Base-by-base conservation (phyloP, 2,888 invertebrate genomes). In the Apeira syringaria region DNA sequence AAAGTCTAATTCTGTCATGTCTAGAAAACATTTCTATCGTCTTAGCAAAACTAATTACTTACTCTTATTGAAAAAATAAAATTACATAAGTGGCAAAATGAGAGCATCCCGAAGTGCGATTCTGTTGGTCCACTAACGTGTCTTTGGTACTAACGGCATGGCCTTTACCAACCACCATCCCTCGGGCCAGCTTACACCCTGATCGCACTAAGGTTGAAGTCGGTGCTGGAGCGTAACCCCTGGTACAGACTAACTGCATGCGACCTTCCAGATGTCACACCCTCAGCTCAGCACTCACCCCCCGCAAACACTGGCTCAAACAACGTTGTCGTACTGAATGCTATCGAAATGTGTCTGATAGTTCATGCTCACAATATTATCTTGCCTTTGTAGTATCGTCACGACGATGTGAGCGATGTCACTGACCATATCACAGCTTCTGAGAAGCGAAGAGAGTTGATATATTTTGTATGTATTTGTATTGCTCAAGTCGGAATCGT, bases 401-500 rank as follows among this genome's bases (percentile, higher is more conserved):
- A 64, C 62, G 59, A 63, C 45, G 46, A 35, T 33, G 40, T 44
- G 45, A 80, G 83, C 86, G 82, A 86, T 86, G 75, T 52, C 73
- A 68, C 63, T 63, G 61, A 70, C 74, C 87, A 87, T 87, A 87
- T 87, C 87, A 82, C 81, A 73, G 85, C 82, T 85, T 79, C 54
- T 67, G 68, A 68, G 64, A 70, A 73, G 68, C 65, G 62, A 61
- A 75, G 61, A 78, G 68, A 75, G 66, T 64, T 60, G 65, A 83
- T 83, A 83, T 86, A 87, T 84, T 88, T 86, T 78, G 85, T 87
- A 84, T 71, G 74, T 71, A 70, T 70, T 75, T 68, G 78, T 80
- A 84, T 86, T 87, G 88, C 88, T 88, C 88, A 88, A 85, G 69
- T 66, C 64, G 65, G 61, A 60, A 64, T 64, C 71, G 70, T 73